A percentile compares a stretch with the other conserved stretches of the same genome.
phyloP scores from a whole-genome alignment of 2,113 vertebrate species.

The Mirounga angustirostris region DNA sequence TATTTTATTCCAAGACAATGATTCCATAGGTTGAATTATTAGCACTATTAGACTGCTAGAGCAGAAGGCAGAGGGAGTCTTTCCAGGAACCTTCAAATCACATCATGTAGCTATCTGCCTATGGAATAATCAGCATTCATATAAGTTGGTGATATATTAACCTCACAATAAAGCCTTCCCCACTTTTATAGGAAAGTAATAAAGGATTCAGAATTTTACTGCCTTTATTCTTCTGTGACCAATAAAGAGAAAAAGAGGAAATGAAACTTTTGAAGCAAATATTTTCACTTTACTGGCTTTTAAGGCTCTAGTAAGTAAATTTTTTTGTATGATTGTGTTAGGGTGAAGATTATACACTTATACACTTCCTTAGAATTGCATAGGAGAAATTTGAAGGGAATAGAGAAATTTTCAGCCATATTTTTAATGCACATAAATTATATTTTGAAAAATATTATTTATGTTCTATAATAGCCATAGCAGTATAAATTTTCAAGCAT shows the following conservation, averaged over 20 bases:
- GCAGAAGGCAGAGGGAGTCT: conserved; percentile 9
- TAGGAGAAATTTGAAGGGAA: conserved; percentile 30
- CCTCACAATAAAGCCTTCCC: background rate
- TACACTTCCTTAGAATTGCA: background rate
- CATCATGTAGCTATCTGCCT: background rate
- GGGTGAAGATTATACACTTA: background rate
- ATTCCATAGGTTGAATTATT: background rate
- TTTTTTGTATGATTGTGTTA: conserved; percentile 6
- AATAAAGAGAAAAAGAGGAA: conserved; percentile 39
- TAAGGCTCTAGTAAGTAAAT: conserved; percentile 52
- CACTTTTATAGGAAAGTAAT: conserved; percentile 42
- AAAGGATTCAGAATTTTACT: conserved; percentile 11
- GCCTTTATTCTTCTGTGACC: conserved; percentile 24
- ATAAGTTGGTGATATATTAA: background rate
- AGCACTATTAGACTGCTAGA: background rate
- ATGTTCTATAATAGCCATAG: background rate
- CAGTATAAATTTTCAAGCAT: background rate
- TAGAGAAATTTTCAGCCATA: background rate
- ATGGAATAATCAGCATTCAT: background rate
- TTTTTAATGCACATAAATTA: background rate
- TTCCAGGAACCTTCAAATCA: background rate
- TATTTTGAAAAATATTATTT: conserved; percentile 41
- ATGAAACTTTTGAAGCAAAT: conserved; percentile 47
- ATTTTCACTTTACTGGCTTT: conserved; percentile 53
- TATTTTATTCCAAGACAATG: background rate